Base-by-base conservation (phyloP, 1,140 invertebrate species). In the Trachymyrmex septentrionalis region DNA sequence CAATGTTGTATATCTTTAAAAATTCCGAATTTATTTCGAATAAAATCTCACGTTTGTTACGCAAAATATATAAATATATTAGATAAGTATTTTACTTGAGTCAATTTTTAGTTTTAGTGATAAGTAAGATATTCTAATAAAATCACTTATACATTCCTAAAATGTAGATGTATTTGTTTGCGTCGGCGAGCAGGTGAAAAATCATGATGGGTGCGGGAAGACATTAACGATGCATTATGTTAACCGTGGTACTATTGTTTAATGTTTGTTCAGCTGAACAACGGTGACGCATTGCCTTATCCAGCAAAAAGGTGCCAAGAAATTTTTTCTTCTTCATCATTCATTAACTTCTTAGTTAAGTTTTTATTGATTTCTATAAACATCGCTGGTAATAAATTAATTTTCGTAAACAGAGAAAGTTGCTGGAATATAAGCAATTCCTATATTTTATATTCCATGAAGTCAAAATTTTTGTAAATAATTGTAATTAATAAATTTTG, bases 141-240 rank as follows among this genome's bases (percentile, higher is more conserved):
- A n/a, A 44, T 6, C 16, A 69, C 7, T 24, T 2, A 44, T 34
- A 59, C 5, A 27, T 55, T 67, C 67, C 6, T 71, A 14, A 59
- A 67, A 78, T 89, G 59, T 44, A 24, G 48, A 30, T 57, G 24
- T 84, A 67, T 85, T 69, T 30, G 69, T 57, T 86, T 69, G 53
- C n/a, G 67, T 66, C 81, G 66, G 53, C 57, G 24, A 34, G 53
- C 53, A 34, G 16, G 6, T 76, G 72, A 89, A 87, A 87, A 90
- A 87, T 90, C 57, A 12, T 44, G 61, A 78, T 81, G 69, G 57
- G 48, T 67, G 57, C 80, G 24, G 63, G 44, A 48, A 89, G 64
- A 82, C 88, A 78, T 89, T 90, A 90, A 90, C 88, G 88, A 89
- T 76, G 89, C 75, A 90, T 90, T 90, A 86, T 90, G 30, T 90